phyloP scores from a whole-genome alignment of 2,113 vertebrate species.

The Hiodon alosoides region DNA sequence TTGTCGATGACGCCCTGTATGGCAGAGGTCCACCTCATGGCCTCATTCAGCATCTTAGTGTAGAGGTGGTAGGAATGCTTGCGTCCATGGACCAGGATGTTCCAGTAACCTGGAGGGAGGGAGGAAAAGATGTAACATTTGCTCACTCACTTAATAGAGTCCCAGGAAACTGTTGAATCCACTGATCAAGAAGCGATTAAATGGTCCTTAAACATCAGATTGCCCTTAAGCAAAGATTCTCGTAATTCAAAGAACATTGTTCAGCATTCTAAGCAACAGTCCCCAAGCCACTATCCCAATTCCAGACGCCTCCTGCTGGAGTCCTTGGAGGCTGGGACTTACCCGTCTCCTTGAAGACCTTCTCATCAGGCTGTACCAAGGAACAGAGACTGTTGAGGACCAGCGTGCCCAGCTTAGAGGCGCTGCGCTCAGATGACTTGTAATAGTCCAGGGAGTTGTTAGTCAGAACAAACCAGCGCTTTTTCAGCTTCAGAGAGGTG shows the following conservation, averaged over 20 bases:
- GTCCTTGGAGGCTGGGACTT: slow-evolving; percentile 26
- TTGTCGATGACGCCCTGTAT: slow-evolving; percentile 85
- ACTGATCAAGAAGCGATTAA: neutral
- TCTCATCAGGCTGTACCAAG: slow-evolving; percentile 78
- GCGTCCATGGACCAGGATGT: slow-evolving; percentile 79
- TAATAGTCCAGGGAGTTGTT: slow-evolving; percentile 85
- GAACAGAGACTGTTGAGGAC: slow-evolving; percentile 89
- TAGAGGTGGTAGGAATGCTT: slow-evolving; percentile 87
- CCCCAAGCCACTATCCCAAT: neutral
- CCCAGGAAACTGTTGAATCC: neutral
- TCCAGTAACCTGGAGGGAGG: slow-evolving; percentile 76
- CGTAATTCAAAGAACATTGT: neutral
- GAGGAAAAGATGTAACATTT: neutral
- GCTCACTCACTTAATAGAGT: neutral
- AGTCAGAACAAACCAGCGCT: slow-evolving; percentile 87
- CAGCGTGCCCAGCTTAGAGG: slow-evolving; percentile 84
- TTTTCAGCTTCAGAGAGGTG: slow-evolving; percentile 83
- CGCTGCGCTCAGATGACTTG: slow-evolving; percentile 76
- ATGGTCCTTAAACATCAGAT: neutral
- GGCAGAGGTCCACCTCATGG: slow-evolving; percentile 83
- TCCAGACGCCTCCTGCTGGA: neutral
- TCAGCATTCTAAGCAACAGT: neutral
- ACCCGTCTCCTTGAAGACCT: slow-evolving; percentile 82
- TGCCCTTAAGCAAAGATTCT: neutral
- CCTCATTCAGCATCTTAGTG: slow-evolving; percentile 78